Evolutionary conservation across 2,797 vertebrate species (phyloP), one percentile per base, ranked within the genome.

Genomic region (Triplophysa yarkandensis): DNA sequence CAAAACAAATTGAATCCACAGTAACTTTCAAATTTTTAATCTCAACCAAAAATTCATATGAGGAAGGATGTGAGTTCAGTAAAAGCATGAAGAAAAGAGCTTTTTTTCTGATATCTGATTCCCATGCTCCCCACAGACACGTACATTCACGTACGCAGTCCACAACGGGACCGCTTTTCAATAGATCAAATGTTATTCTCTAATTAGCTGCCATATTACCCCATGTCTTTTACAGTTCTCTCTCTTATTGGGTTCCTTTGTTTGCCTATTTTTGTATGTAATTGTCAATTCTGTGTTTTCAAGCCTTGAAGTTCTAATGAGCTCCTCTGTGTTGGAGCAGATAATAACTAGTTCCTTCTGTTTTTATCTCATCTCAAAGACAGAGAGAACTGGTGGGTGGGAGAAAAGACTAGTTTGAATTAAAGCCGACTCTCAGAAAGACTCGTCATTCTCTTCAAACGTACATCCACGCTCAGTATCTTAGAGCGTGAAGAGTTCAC

Each of bases 281-380:
- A 57, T 57, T 57, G 54, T 57, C 54, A 57, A 30, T 30, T 27
- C 54, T n/a, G 54, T 17, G 27, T 57, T 57, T 57, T 57, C 54
- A 30, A 30, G 54, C 54, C 54, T 57, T 57, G 54, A 57, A 57
- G 27, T 90, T 90, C 88, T 92, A 92, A 91, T 91, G 90, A 92
- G 90, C 85, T 84, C 86, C 84, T 71, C 84, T 84, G 85, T 85
- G 86, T 88, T 88, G 87, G 81, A 85, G 85, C 82, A 85, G 83
- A 82, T 86, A 87, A 88, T 87, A 85, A 84, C 83, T 78, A 77
- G 52, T 10, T 32, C 19, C 76, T 55, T 36, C 77, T 85, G 50
- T 84, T 89, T 89, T 87, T 80, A 89, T 90, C 85, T 86, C 85
- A 81, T 88, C 88, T 88, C 87, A 76, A 30, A 67, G 79, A 80